Evolutionary conservation across 1,140 invertebrate species (phyloP), one percentile per base, ranked within the genome.

Genomic region (Lepidurus apus): DNA sequence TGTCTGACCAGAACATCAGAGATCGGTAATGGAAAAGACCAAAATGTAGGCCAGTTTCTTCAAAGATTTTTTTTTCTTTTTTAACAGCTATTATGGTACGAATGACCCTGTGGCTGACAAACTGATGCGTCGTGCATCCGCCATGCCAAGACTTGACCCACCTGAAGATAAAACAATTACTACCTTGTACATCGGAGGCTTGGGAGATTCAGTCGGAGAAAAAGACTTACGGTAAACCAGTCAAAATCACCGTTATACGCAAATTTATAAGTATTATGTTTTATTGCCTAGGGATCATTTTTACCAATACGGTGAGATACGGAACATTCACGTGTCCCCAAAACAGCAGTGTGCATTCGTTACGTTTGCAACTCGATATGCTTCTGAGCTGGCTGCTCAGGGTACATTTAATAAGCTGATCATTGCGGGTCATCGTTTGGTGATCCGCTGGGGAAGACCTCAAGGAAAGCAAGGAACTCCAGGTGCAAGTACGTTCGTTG

Each of bases 81-180:
- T 42, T 43, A 34, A 24, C 81, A 89, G 88, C 81, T 99, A 98
- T 84, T 99, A 99, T 87, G 98, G 98, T 73, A 92, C 94, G 0
- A 99, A 99, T 86, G 98, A 99, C 88, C 98, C 98, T 1, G 97
- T 99, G 6, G 98, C 98, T 74, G 96, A 99, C 82, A 99, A 99
- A 85, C 86, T 99, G 34, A 91, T 99, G 87, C 92, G 94, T 79
- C 87, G 97, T 81, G 95, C 94, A 53, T 95, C 93, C 13, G 93
- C 94, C 2, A 93, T 99, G 91, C 98, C 98, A 0, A 95, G 94
- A 76, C 85, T 99, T 11, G 95, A 97, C 75, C 91, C 96, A 0
- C 98, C 98, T 0, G 97, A 98, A 84, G 98, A 99, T 83, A 93
- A 93, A 83, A 92, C 92, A 24, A 98, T 99, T 9, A 98, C 97